A percentile compares a stretch with the other conserved stretches of the same genome.
These are phyloP conservation scores for Hypocryptadius cinnamomeus DNA, from an alignment of 2,113 vertebrate species.

Conservation along the genomic window DNA sequence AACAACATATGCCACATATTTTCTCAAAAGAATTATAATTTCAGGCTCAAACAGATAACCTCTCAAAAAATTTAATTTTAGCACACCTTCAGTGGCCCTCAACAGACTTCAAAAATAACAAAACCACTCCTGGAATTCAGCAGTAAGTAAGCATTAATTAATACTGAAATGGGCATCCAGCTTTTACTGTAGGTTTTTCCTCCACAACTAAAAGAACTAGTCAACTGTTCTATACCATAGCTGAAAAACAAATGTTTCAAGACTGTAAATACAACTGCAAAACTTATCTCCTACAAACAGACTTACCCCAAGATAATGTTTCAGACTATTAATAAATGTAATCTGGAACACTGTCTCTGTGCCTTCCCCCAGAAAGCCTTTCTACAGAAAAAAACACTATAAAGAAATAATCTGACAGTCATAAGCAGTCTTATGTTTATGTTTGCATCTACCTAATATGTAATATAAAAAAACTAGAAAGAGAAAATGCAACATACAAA, in stretches of 20 bases:
- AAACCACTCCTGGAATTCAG: background rate
- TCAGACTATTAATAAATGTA: background rate
- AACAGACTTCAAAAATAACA: background rate
- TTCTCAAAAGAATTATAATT: background rate
- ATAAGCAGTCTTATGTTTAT: background rate
- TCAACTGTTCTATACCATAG: background rate
- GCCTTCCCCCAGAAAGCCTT: background rate
- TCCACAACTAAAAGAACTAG: background rate
- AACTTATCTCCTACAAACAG: background rate
- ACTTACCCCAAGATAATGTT: background rate
- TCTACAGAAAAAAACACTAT: background rate
- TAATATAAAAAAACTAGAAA: background rate
- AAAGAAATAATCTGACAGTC: background rate
- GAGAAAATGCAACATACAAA: background rate
- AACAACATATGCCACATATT: background rate
- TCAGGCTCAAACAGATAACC: background rate
- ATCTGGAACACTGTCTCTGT: background rate
- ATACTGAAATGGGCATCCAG: background rate
- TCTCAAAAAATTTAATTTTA: background rate
- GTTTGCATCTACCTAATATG: background rate
- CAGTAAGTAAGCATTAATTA: background rate
- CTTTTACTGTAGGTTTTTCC: background rate
- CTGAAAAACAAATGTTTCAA: background rate
- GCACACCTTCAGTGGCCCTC: background rate
- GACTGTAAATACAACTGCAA: background rate